phyloP scores from a whole-genome alignment of 2,797 vertebrate genomes.

The Alca torda region DNA sequence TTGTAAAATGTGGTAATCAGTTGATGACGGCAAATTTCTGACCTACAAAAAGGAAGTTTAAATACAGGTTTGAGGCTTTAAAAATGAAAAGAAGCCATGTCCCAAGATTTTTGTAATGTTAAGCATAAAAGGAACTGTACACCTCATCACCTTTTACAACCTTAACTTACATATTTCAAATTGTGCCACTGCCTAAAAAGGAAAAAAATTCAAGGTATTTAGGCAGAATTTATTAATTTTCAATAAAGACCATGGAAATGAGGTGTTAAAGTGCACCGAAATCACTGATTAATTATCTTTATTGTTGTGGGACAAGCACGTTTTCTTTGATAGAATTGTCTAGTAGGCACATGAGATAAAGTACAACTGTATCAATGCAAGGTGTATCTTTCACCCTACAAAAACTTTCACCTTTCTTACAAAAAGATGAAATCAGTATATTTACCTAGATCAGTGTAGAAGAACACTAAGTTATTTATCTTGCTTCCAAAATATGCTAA shows the following conservation, averaged over 20 bases:
- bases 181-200: neutral
- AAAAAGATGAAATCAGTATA: neutral
- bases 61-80: neutral
- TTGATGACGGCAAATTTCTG: neutral
- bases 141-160: neutral
- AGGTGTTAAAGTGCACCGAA: neutral
- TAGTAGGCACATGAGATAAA: neutral
- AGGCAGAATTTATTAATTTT: neutral
- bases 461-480: neutral
- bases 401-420: neutral
- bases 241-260: neutral
- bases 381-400: neutral
- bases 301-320: neutral
- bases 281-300: neutral
- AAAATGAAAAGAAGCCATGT: neutral
- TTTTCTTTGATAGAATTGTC: neutral
- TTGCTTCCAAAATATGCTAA: neutral
- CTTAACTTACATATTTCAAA: neutral
- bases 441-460: neutral
- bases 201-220: neutral
- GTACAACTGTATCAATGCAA: neutral
- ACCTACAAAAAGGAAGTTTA: neutral
- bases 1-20: neutral
- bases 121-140: neutral
- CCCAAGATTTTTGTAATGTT: neutral